These are phyloP conservation scores for Etheostoma spectabile DNA, from an alignment of 2,113 vertebrate species.

Conservation along the genomic window DNA sequence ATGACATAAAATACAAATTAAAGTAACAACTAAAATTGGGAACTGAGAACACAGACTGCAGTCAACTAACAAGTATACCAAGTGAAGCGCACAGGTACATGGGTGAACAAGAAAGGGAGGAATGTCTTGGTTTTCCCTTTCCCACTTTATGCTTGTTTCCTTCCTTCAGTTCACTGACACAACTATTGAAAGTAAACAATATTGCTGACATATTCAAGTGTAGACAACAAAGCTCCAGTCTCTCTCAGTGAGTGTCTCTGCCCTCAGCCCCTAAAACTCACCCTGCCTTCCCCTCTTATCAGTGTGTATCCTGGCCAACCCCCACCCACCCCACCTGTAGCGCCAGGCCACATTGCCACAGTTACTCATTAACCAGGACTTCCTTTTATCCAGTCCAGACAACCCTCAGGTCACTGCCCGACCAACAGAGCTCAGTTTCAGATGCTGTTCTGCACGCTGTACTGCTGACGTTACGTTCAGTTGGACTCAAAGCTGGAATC, in stretches of 20 bases:
- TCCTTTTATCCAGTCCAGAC: conserved; percentile 81
- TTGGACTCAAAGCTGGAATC: background rate
- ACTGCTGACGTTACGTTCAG: background rate
- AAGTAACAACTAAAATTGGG: too few species aligned
- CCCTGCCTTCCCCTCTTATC: conserved; percentile 68
- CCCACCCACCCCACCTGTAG: conserved; percentile 75
- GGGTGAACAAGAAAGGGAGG: too few species aligned
- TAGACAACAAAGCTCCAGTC: conserved; percentile 33
- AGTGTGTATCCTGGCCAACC: conserved; percentile 58
- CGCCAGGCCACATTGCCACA: conserved; percentile 67
- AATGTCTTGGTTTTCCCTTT: background rate
- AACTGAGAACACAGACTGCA: too few species aligned
- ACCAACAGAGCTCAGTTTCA: conserved; percentile 49
- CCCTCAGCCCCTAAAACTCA: conserved; percentile 47
- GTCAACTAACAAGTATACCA: too few species aligned
- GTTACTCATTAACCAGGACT: conserved; percentile 83
- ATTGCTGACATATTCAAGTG: background rate
- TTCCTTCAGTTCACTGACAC: background rate
- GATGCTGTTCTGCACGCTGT: conserved; percentile 7
- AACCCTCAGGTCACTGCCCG: conserved; percentile 79
- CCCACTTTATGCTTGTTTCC: background rate
- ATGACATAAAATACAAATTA: too few species aligned
- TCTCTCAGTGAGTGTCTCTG: conserved; percentile 7
- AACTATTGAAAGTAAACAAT: background rate
- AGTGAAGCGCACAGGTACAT: too few species aligned